phyloP scores from a whole-genome alignment of 1,140 invertebrate species.

The Trichonephila clavata region DNA sequence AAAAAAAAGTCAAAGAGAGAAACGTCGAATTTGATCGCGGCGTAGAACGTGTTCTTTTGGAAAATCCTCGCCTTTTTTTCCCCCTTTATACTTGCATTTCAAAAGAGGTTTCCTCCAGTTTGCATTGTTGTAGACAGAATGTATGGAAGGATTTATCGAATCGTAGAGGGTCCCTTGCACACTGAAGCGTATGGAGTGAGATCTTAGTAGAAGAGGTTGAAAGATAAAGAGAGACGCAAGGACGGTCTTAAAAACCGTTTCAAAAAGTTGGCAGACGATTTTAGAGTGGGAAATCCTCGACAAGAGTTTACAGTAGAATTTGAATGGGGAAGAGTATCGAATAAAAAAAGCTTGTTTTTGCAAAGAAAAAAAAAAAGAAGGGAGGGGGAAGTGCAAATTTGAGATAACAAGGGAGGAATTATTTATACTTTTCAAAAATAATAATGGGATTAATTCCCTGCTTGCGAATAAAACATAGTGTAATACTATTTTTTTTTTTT shows the following conservation, averaged over 20 bases:
- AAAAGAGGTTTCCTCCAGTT: slow-evolving; percentile 30
- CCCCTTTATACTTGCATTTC: background rate
- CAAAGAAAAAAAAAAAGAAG: no score
- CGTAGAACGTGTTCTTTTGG: slow-evolving; percentile 38
- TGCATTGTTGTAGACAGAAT: slow-evolving; percentile 49
- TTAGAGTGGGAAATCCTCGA: background rate
- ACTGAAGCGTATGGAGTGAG: background rate
- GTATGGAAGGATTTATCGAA: slow-evolving; percentile 48
- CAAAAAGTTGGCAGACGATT: slow-evolving; percentile 37
- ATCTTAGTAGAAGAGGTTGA: background rate
- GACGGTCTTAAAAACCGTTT: slow-evolving; percentile 54
- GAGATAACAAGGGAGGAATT: no score
- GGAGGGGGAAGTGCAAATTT: no score
- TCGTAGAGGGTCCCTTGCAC: background rate
- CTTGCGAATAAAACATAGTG: no score
- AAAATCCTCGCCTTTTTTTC: slow-evolving; percentile 1
- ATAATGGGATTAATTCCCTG: no score
- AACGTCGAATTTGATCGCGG: slow-evolving; percentile 32
- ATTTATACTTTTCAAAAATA: no score
- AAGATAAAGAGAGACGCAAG: slow-evolving; percentile 1
- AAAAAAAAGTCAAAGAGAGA: background rate
- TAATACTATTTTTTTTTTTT: no score
- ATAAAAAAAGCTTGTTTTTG: background rate
- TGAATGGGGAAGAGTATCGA: background rate
- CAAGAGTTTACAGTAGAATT: slow-evolving; percentile 1